phyloP scores from a whole-genome alignment of 2,888 invertebrate species.

The Xestia xanthographa region DNA sequence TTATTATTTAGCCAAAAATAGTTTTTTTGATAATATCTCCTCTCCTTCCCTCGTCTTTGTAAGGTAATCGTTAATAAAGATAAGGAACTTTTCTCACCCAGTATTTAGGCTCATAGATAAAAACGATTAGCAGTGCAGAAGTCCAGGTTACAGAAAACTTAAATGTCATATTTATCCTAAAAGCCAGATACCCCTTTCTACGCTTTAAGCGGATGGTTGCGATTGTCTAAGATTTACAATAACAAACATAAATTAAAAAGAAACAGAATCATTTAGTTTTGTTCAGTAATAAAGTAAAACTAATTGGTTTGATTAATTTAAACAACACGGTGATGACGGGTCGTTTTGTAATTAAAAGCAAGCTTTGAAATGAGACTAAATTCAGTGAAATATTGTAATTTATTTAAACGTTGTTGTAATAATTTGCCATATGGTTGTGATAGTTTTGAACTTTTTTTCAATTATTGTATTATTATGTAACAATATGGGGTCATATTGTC shows the following conservation, averaged over 20 bases:
- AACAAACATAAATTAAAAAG: not conserved
- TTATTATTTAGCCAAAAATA: too few relatives aligned
- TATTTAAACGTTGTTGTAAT: not conserved
- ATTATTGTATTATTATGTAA: not conserved
- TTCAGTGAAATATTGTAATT: not conserved
- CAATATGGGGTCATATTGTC: not conserved
- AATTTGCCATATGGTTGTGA: not conserved
- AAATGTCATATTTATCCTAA: not conserved
- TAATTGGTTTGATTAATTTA: not conserved
- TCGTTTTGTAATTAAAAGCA: not conserved
- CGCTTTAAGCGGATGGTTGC: not conserved
- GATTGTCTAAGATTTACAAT: not conserved
- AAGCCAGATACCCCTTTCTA: not conserved
- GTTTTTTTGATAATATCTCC: too few relatives aligned
- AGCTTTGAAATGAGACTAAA: not conserved
- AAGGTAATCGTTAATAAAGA: too few relatives aligned
- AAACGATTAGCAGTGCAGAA: not conserved
- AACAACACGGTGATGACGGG: not conserved
- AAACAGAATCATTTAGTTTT: not conserved
- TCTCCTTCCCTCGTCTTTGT: too few relatives aligned
- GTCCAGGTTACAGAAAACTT: not conserved
- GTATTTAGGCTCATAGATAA: not conserved
- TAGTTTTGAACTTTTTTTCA: not conserved
- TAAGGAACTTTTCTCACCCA: not conserved
- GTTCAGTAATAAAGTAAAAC: not conserved